Base-by-base conservation (phyloP, 1,140 invertebrate genomes). In the Metopolophium dirhodum region DNA sequence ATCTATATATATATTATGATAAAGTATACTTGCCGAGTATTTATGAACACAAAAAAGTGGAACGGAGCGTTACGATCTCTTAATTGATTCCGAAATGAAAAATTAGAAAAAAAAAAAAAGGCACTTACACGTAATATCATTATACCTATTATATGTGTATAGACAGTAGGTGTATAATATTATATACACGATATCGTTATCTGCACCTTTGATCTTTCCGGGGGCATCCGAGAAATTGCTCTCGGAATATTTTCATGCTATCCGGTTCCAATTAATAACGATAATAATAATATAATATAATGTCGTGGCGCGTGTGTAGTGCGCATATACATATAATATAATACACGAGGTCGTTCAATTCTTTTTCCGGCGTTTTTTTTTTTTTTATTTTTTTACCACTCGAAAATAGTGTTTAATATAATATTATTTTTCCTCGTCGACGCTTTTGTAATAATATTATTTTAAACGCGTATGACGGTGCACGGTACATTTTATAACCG, bases 191-290 rank as follows among this genome's bases (percentile, higher is more conserved):
- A 51, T 14, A 47, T 49, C 77, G 47, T 92, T 92, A 92, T 92
- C 90, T 92, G 14, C 41, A 49, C 90, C 26, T 77, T 68, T 91
- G 61, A 92, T 92, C 90, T 92, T 92, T 92, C 90, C 90, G 77
- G 90, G 68, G 90, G 90, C 90, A 82, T 92, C 68, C 77, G 77
- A 92, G n/a, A 92, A 92, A 92, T 92, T 82, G 90, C 54, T 91
- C 61, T 91, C 57, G n/a, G 61, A 92, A 92, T 92, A 92, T 92
- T 51, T 92, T 51, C 91, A 51, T 92, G 91, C 91, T 92, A 82
- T 92, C 91, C 91, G 91, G 91, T 92, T 83, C 91, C 77, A 92
- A 92, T 92, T 92, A 92, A 92, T 92, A 92, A 92, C 26, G 11
- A 54, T 51, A 41, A 23, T 54, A 54, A 54, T 54, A n/a, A n/a